phyloP scores from a whole-genome alignment of 2,888 invertebrate genomes.

The Pseudococcus viburni region DNA sequence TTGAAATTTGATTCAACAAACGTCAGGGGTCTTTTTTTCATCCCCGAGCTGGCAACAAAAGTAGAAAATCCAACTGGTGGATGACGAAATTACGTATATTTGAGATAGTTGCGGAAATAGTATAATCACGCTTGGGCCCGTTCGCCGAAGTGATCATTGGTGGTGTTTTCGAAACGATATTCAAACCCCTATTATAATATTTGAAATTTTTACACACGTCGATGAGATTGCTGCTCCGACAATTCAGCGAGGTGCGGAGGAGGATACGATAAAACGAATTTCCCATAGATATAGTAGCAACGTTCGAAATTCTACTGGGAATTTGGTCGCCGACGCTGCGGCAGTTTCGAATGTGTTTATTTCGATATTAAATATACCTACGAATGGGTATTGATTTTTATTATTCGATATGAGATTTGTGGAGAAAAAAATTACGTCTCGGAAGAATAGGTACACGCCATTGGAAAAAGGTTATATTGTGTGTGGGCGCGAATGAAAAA shows the following conservation, averaged over 20 bases:
- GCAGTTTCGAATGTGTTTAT: conserved; percentile 17
- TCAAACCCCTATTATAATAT: neutral
- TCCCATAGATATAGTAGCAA: neutral
- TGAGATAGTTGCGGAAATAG: neutral
- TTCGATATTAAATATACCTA: conserved; percentile 11
- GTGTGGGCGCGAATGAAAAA: neutral
- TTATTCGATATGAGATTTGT: neutral
- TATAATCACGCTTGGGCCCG: neutral
- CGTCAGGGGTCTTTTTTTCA: neutral
- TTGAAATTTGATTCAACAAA: conserved; percentile 44
- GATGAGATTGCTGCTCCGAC: neutral
- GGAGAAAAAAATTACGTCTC: neutral
- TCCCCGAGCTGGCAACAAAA: neutral
- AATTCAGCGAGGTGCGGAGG: neutral
- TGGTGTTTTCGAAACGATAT: neutral
- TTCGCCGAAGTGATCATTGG: neutral
- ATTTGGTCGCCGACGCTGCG: neutral
- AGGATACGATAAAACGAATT: neutral
- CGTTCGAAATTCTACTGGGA: neutral
- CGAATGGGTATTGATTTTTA: neutral
- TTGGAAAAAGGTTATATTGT: neutral
- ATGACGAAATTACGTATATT: neutral
- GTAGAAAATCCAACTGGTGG: neutral
- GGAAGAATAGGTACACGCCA: neutral
- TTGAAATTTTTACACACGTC: neutral